A percentile compares a stretch with the other conserved stretches of the same genome.
phyloP scores from a whole-genome alignment of 2,797 vertebrate genomes.

The Eidolon dupreanum region DNA sequence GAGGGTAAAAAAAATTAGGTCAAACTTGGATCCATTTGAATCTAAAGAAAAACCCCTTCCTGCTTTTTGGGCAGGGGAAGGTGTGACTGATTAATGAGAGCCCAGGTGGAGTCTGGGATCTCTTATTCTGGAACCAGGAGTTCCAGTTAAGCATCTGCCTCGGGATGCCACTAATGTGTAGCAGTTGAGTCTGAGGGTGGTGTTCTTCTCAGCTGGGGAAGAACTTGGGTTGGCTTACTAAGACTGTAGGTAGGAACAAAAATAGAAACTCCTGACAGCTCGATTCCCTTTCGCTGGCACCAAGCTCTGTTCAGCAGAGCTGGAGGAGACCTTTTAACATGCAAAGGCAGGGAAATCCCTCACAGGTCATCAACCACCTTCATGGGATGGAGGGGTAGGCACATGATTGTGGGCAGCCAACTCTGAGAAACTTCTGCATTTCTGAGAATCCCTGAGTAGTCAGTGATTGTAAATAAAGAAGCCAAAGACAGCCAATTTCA shows the following conservation, averaged over 20 bases:
- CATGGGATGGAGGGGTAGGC: slow-evolving; percentile 79
- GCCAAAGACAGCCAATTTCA: slow-evolving; percentile 81
- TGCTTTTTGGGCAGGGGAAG: not conserved
- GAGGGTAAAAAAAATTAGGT: not conserved
- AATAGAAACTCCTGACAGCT: slow-evolving; percentile 86
- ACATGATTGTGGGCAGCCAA: slow-evolving; percentile 68
- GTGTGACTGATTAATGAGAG: rapidly evolving
- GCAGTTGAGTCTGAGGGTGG: slow-evolving; percentile 68
- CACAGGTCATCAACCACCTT: slow-evolving; percentile 71
- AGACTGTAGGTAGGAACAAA: slow-evolving; percentile 84
- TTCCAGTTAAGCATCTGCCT: not conserved
- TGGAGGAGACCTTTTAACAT: slow-evolving; percentile 86
- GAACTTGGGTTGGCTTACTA: slow-evolving; percentile 75
- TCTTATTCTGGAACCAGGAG: not conserved
- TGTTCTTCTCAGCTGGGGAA: slow-evolving; percentile 79
- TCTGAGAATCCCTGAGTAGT: slow-evolving; percentile 79
- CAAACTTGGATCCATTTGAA: not conserved
- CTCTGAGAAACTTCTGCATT: slow-evolving; percentile 78
- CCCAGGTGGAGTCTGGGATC: not conserved
- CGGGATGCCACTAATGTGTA: slow-evolving; percentile 64
- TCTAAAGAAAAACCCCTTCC: not conserved
- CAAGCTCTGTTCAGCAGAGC: slow-evolving; percentile 70
- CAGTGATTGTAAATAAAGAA: slow-evolving; percentile 82
- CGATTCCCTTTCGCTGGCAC: slow-evolving; percentile 83
- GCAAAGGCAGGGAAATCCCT: slow-evolving; percentile 84